These are phyloP conservation scores for Catharus minimus DNA, from an alignment of 2,113 vertebrate species.

Conservation along the genomic window DNA sequence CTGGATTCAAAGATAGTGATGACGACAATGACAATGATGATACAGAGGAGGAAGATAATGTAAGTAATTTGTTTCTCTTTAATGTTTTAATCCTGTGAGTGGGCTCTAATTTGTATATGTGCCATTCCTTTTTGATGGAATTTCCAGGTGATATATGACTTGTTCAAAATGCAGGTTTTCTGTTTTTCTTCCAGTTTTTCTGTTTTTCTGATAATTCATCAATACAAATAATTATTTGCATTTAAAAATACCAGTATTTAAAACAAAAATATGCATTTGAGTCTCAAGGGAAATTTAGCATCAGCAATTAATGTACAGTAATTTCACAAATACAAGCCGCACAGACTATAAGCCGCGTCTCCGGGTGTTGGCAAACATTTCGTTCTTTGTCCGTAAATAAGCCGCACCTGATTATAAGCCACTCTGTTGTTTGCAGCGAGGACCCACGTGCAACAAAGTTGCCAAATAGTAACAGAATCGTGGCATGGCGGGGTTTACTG, in stretches of 20 bases:
- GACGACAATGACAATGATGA: slow-evolving; percentile 46
- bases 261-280: not conserved
- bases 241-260: not conserved
- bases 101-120: not conserved
- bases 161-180: not conserved
- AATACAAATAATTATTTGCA: not conserved
- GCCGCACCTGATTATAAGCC: too few relatives aligned
- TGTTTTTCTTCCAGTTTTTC: not conserved
- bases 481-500: too few relatives aligned
- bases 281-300: not conserved
- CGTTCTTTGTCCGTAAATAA: too few relatives aligned
- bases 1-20: slow-evolving; percentile 25
- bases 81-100: not conserved
- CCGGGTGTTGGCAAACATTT: too few relatives aligned
- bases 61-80: not conserved
- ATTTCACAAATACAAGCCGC: too few relatives aligned
- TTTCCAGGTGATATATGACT: not conserved
- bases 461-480: too few relatives aligned
- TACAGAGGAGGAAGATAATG: not conserved
- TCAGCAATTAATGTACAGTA: not conserved
- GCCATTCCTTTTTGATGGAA: not conserved
- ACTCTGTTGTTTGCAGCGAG: too few relatives aligned
- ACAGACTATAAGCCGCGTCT: too few relatives aligned
- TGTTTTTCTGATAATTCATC: not conserved
- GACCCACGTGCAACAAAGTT: too few relatives aligned